phyloP scores from a whole-genome alignment of 2,888 invertebrate species.

The Crepidodera aurea region DNA sequence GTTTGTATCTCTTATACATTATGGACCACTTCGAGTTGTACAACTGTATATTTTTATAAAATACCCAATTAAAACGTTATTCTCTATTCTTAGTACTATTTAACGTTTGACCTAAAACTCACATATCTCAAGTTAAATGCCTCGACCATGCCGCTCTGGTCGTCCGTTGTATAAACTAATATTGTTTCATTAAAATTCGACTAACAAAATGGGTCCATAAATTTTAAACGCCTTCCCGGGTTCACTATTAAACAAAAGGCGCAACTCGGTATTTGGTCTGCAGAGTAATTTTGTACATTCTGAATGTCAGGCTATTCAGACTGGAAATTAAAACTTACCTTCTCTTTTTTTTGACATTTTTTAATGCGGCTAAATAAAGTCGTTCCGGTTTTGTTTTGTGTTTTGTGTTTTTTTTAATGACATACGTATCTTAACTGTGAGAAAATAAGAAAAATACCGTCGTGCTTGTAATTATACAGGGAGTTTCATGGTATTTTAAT shows the following conservation, averaged over 20 bases:
- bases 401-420: background rate
- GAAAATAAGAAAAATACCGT: too few relatives aligned
- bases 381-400: background rate
- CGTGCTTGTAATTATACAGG: too few relatives aligned
- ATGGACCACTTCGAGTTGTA: too few relatives aligned
- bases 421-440: too few relatives aligned
- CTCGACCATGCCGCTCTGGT: background rate
- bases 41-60: too few relatives aligned
- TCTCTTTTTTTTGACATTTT: background rate
- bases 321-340: constrained; percentile 17
- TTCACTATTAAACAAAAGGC: constrained; percentile 19
- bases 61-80: too few relatives aligned
- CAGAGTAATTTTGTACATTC: constrained; percentile 19
- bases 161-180: constrained; percentile 23
- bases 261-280: constrained; percentile 17
- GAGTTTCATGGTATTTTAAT: too few relatives aligned
- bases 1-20: too few relatives aligned
- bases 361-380: background rate
- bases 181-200: constrained; percentile 34
- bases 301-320: constrained; percentile 14
- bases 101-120: background rate
- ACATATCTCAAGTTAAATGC: constrained; percentile 1
- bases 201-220: constrained; percentile 27
- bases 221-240: constrained; percentile 25
- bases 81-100: too few relatives aligned